phyloP scores from a whole-genome alignment of 2,797 vertebrate genomes.

The Chloroceryle inda region DNA sequence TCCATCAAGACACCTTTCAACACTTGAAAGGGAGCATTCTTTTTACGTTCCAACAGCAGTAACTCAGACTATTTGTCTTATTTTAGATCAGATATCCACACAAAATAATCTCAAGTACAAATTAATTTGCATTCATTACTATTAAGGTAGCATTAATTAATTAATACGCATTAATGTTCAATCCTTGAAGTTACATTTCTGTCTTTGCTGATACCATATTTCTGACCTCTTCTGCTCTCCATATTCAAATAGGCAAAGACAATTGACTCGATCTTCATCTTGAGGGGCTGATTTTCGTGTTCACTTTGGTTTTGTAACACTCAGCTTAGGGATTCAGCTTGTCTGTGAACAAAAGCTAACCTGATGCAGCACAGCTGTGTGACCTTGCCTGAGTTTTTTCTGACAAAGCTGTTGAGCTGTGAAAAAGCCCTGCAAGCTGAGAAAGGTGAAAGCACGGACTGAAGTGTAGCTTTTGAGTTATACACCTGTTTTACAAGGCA shows the following conservation, averaged over 20 bases:
- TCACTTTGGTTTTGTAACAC: background rate
- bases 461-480: background rate
- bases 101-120: background rate
- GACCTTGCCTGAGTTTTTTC: background rate
- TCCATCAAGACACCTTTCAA: background rate
- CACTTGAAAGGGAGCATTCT: background rate
- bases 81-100: background rate
- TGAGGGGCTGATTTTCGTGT: background rate
- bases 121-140: background rate
- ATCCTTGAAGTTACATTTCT: background rate
- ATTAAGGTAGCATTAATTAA: background rate
- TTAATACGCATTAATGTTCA: background rate
- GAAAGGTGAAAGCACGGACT: background rate
- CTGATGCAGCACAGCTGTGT: background rate
- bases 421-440: background rate
- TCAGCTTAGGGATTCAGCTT: background rate
- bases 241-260: background rate
- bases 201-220: background rate
- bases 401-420: background rate
- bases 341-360: background rate
- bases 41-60: background rate
- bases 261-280: background rate
- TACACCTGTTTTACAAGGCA: background rate
- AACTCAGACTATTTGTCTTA: background rate
- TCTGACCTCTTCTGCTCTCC: background rate